Evolutionary conservation across 2,888 invertebrate genomes (phyloP).

Genomic region (Drosophila acutilabella): DNA sequence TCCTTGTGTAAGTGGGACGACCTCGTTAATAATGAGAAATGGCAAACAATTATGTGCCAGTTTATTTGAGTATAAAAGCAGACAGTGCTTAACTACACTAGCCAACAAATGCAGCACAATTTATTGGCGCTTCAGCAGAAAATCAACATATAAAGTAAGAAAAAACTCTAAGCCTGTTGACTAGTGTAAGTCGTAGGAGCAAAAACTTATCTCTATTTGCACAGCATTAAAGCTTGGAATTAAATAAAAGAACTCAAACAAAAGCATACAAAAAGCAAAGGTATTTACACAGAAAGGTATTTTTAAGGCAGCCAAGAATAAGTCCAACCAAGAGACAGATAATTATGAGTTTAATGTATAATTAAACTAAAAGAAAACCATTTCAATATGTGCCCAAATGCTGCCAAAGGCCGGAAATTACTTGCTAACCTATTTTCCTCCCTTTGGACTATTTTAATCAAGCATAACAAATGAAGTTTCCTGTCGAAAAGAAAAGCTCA

Average conservation of each 20-base stretch:
- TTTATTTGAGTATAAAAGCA: conserved; percentile 36
- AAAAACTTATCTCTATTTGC: conserved; percentile 52
- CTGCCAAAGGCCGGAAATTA: conserved; percentile 31
- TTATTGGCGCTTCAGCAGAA: background rate
- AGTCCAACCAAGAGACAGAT: background rate
- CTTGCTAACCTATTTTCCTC: conserved; percentile 24
- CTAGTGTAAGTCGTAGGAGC: conserved; percentile 5
- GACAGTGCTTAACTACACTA: conserved; percentile 29
- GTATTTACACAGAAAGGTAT: background rate
- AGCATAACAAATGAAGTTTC: conserved; percentile 22
- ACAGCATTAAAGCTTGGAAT: conserved; percentile 43
- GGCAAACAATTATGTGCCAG: conserved; percentile 53
- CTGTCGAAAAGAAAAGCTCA: conserved; percentile 3
- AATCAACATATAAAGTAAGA: background rate
- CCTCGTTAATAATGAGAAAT: conserved; percentile 62
- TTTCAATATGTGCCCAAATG: conserved; percentile 12
- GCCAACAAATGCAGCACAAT: conserved; percentile 1
- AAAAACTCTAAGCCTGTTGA: background rate
- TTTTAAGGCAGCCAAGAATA: background rate
- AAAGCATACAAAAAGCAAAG: background rate
- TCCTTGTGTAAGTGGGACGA: conserved; percentile 23
- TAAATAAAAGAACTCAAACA: conserved; percentile 9
- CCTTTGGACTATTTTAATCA: conserved; percentile 20
- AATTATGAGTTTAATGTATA: background rate
- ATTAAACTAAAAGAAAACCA: background rate